Base-by-base conservation (phyloP, 2,888 invertebrate genomes). In the Drosophila histrio region DNA sequence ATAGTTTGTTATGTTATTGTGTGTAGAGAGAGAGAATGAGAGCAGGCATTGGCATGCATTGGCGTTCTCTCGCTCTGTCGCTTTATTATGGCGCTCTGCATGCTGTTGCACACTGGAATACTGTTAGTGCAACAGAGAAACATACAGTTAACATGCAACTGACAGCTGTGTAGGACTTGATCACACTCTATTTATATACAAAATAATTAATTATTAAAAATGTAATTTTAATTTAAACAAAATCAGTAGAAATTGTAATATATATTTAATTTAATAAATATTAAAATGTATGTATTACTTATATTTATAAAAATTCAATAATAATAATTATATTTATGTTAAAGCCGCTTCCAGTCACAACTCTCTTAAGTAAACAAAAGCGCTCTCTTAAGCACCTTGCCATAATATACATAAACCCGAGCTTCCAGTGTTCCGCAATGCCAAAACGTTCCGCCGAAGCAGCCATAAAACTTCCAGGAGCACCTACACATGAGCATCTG, bases 311-410 rank as follows among this genome's bases (percentile, higher is more conserved):
- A 11, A 17, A 9, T 2, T 1, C n/a, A 30, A 7, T 32, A 11
- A 46, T 21, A 22, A n/a, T 21, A 39, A 22, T n/a, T n/a, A n/a
- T n/a, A n/a, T n/a, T n/a, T 11, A 9, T 9, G 8, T 13, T 43
- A 53, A 53, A 32, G 52, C 56, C 64, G 57, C 52, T 69, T 73
- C 59, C 73, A 73, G 49, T 11, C 13, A 17, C 13, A 9, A 11
- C 32, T 44, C 53, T 67, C 72, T 73, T 72, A 72, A 59, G 62
- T 85, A 85, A 77, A 79, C 79, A 70, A 70, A 50, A 2, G 0
- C 28, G 7, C 39, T 53, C 70, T 76, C 65, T 79, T 84, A 62
- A 77, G 6, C 7, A 2, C 6, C 0, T n/a, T 50, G 73, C 81
- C 44, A 78, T 77, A 82, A 76, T 70, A 36, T 5, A 13, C 8